These are phyloP conservation scores for Alaudala cheleensis DNA, from an alignment of 2,113 vertebrate genomes.

Conservation along the genomic window DNA sequence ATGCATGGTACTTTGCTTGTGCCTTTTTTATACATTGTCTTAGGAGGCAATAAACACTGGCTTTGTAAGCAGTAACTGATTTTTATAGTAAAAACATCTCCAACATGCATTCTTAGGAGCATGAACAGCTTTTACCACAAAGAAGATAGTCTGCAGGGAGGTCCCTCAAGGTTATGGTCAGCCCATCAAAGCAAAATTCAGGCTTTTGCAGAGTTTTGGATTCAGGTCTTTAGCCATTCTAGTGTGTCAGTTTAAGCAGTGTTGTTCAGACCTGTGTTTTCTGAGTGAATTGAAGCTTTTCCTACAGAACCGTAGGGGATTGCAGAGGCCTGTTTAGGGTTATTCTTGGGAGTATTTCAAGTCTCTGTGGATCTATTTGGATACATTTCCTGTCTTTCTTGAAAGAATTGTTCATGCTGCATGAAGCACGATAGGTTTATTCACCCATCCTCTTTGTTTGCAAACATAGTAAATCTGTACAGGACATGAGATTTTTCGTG, in stretches of 20 bases:
- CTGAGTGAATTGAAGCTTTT: background rate
- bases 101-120: background rate
- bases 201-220: background rate
- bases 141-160: background rate
- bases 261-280: background rate
- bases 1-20: rapidly evolving
- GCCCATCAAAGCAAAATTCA: background rate
- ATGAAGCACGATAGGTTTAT: background rate
- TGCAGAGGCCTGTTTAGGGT: conserved; percentile 57
- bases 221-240: background rate
- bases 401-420: conserved; percentile 42
- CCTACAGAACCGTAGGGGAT: background rate
- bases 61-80: background rate
- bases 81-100: background rate
- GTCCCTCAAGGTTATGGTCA: background rate
- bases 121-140: background rate
- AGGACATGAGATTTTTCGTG: background rate
- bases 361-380: conserved; percentile 40
- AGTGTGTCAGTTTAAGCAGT: background rate
- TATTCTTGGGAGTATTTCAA: conserved; percentile 69
- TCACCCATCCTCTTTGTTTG: background rate
- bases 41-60: background rate
- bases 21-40: background rate
- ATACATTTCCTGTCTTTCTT: conserved; percentile 30
- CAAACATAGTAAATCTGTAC: background rate